These are phyloP conservation scores for Polyommatus icarus DNA, from an alignment of 2,888 invertebrate genomes.

Conservation along the genomic window DNA sequence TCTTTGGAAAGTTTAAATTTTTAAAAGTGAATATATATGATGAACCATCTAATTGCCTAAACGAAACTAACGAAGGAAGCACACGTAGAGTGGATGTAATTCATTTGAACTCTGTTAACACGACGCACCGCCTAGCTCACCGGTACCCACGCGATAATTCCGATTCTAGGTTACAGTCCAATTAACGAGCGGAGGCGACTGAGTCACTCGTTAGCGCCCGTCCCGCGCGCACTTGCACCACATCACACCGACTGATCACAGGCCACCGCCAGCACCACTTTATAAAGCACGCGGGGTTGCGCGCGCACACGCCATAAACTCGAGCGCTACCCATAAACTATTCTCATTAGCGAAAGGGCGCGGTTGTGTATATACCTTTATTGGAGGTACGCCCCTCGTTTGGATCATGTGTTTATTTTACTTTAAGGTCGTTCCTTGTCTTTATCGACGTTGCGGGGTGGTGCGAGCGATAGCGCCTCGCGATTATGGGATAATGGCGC, in stretches of 20 bases:
- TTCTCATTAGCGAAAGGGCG: constrained; percentile 77
- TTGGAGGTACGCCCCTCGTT: constrained; percentile 67
- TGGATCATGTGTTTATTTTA: constrained; percentile 74
- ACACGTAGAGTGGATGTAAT: constrained; percentile 41
- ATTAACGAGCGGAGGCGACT: constrained; percentile 68
- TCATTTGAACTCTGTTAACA: constrained; percentile 52
- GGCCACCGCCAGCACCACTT: constrained; percentile 54
- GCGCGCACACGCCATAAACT: constrained; percentile 75
- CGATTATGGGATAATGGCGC: constrained; percentile 60
- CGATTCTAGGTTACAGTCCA: constrained; percentile 65
- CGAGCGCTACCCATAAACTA: constrained; percentile 75
- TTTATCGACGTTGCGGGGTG: constrained; percentile 59
- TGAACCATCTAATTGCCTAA: constrained; percentile 30
- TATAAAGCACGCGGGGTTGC: constrained; percentile 69
- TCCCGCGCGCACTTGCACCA: constrained; percentile 51
- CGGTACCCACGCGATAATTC: constrained; percentile 59
- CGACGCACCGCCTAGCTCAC: constrained; percentile 49
- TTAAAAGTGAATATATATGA: background rate
- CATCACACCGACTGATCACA: constrained; percentile 62
- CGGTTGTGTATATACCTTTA: constrained; percentile 69
- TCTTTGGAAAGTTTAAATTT: background rate
- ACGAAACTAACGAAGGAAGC: constrained; percentile 36
- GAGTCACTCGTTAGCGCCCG: constrained; percentile 62
- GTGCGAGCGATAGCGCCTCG: constrained; percentile 50
- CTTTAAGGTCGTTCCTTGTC: constrained; percentile 69